Conservation (phyloP, 2,888 invertebrate genomes). For the Eupsilia transversa region DNA sequence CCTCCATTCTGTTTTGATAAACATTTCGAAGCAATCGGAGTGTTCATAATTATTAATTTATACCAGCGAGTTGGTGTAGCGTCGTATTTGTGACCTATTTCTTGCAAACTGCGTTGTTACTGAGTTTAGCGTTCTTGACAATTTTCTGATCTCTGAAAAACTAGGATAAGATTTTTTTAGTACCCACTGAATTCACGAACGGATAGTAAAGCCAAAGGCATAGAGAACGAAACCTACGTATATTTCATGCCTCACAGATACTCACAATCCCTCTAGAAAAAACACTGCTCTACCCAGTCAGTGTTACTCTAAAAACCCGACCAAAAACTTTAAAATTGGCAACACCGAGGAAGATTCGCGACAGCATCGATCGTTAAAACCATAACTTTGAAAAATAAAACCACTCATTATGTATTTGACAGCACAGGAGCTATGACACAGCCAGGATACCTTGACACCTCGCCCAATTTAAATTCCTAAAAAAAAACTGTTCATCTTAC, state of each 20-base stretch:
- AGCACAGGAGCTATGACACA: slow-evolving; percentile 71
- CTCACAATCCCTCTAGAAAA: too few species aligned
- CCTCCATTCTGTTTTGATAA: slow-evolving; percentile 54
- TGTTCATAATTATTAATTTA: slow-evolving; percentile 23
- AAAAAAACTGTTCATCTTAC: slow-evolving; percentile 35
- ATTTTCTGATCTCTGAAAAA: background rate
- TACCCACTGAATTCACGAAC: background rate
- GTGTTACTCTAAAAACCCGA: slow-evolving; percentile 1
- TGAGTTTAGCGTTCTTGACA: background rate
- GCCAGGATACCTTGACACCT: slow-evolving; percentile 72
- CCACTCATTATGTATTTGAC: slow-evolving; percentile 86
- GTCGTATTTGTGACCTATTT: slow-evolving; percentile 4
- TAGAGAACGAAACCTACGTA: background rate
- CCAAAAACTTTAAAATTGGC: slow-evolving; percentile 30
- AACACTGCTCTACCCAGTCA: background rate
- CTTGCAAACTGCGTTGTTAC: background rate
- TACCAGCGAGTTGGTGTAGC: background rate
- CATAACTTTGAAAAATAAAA: slow-evolving; percentile 74
- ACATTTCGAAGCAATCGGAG: slow-evolving; percentile 21
- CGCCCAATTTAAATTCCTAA: slow-evolving; percentile 37
- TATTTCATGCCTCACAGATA: background rate
- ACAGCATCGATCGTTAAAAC: slow-evolving; percentile 72
- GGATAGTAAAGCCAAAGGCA: background rate
- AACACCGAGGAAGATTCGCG: slow-evolving; percentile 30
- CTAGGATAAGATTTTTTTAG: too few species aligned